These are phyloP conservation scores for Brachionus koreanus DNA, from an alignment of 1,140 invertebrate species.

Conservation along the genomic window DNA sequence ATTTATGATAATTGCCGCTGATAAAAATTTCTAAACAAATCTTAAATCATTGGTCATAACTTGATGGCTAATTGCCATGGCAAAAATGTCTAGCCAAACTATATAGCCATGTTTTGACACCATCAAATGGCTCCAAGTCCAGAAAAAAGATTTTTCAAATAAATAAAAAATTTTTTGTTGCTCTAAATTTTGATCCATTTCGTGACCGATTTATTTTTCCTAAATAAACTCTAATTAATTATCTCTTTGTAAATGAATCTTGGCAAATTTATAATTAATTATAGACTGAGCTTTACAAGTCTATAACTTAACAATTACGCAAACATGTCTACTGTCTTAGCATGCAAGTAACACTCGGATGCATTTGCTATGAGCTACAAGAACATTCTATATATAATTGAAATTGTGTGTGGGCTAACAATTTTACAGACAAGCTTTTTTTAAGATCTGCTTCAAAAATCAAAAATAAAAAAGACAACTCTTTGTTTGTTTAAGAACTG, in stretches of 20 bases:
- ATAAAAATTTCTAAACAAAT: background rate
- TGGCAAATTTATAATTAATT: background rate
- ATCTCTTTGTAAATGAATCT: constrained; percentile 3
- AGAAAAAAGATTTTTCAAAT: background rate
- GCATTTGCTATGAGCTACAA: background rate
- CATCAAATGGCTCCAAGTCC: background rate
- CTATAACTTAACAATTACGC: background rate
- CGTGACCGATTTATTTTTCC: background rate
- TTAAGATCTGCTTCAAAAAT: background rate
- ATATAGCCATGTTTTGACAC: background rate
- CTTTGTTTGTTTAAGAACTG: background rate
- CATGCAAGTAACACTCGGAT: background rate
- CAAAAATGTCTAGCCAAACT: background rate
- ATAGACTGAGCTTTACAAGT: background rate
- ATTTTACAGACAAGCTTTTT: no score
- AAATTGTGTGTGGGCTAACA: background rate
- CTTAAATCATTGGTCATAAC: background rate
- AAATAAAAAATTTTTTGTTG: background rate
- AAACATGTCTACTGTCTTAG: background rate
- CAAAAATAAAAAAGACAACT: background rate
- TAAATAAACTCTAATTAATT: constrained; percentile 1
- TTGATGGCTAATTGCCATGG: background rate
- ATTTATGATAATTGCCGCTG: background rate
- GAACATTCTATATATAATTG: background rate
- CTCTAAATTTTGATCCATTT: background rate